Conservation (phyloP, 2,113 vertebrate genomes). For the Megalops atlanticus region DNA sequence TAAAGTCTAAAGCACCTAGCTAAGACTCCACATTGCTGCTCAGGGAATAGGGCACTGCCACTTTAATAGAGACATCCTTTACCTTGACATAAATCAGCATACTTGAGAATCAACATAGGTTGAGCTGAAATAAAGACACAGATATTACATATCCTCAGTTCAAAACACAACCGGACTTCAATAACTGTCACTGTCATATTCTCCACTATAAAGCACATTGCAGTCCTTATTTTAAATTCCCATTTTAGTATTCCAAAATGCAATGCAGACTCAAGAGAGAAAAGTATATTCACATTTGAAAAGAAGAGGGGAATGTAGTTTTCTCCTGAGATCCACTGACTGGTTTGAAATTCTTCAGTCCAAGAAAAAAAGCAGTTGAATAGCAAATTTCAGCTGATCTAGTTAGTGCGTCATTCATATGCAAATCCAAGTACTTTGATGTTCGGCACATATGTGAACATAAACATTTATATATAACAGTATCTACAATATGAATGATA, state of each 20-base stretch:
- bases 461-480: conserved; percentile 39
- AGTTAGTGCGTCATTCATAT: conserved; percentile 30
- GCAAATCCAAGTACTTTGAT: conserved; percentile 21
- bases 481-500: conserved; percentile 21
- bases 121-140: neutral
- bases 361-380: conserved; percentile 5
- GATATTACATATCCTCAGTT: conserved; percentile 1
- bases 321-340: neutral
- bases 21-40: too few relatives aligned
- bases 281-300: conserved; percentile 1
- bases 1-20: too few relatives aligned
- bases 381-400: conserved; percentile 19
- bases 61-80: neutral
- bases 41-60: too few relatives aligned
- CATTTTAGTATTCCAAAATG: conserved; percentile 15
- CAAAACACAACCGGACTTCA: neutral
- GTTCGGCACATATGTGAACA: conserved; percentile 31
- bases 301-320: conserved; percentile 11
- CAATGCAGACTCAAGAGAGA: neutral
- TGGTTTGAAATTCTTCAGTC: neutral
- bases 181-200: neutral
- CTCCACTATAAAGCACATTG: neutral
- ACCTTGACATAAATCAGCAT: neutral
- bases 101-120: neutral
- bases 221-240: neutral